Base-by-base conservation (phyloP, 2,797 vertebrate genomes). In the Enteromius mattozi region DNA sequence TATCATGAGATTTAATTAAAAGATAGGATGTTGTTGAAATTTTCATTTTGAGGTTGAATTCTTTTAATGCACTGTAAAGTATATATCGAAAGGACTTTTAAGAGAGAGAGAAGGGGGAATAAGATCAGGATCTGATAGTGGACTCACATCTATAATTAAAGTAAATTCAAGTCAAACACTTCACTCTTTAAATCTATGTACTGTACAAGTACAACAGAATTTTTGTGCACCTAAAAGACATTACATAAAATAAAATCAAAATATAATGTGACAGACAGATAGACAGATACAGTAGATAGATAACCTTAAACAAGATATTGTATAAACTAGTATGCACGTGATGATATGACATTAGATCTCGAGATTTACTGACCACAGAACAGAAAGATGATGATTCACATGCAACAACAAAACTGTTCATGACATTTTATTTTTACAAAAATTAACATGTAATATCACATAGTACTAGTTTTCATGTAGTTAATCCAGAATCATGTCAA, bases 361-460 rank as follows among this genome's bases (percentile, higher is more conserved):
- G n/a, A n/a, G n/a, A 42, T 42, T 63, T 19, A 49, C 27, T 66
- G 61, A 35, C 77, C 42, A 47, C 61, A 79, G 42, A 79, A 65
- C 63, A 80, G 78, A 13, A 80, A 49, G 27, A 68, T 35, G 12
- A 45, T 1, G 42, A 47, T 47, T 33, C 61, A 79, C 27, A 63
- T 2, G 17, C 61, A 49, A 17, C n/a, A 45, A 9, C 35, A 63
- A 63, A 78, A 16, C 24, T 2, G 6, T 78, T 45, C n/a, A 5
- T 49, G 10, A 7, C 16, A 8, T 33, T 33, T 63, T 6, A 21
- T 30, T 47, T 51, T 78, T 33, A 45, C 14, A 45, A 17, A 14
- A 47, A 47, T 33, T 2, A 21, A 16, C 61, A 10, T 24, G 21
- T 24, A 51, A 24, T 10, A 59, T 71, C 24, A 30, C 7, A 42